Evolutionary conservation across 2,888 invertebrate genomes (phyloP).

Genomic region (Abrostola tripartita): DNA sequence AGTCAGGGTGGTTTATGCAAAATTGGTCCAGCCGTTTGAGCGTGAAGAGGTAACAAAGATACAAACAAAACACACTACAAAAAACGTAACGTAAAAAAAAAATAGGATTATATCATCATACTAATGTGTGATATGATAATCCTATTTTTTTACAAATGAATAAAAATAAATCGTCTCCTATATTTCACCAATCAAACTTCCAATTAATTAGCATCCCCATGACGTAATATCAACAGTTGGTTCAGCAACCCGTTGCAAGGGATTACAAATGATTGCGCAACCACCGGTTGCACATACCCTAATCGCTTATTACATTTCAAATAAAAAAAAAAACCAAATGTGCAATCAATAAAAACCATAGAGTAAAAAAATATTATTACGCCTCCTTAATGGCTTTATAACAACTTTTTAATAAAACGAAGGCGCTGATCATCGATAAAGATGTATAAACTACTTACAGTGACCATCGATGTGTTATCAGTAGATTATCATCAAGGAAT

Average conservation of each 20-base stretch:
- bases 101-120: too few relatives aligned
- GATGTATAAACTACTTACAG: constrained; percentile 44
- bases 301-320: neutral
- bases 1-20: too few relatives aligned
- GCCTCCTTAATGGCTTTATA: constrained; percentile 39
- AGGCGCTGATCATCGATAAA: constrained; percentile 47
- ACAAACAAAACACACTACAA: too few relatives aligned
- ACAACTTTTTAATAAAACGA: constrained; percentile 35
- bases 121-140: too few relatives aligned
- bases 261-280: constrained; percentile 22
- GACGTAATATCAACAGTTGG: constrained; percentile 42
- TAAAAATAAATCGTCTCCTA: constrained; percentile 13
- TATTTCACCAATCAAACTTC: constrained; percentile 29
- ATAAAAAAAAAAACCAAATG: neutral
- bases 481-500: constrained; percentile 70
- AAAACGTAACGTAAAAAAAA: too few relatives aligned
- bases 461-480: constrained; percentile 62
- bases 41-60: too few relatives aligned
- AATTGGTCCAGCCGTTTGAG: too few relatives aligned
- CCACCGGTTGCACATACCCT: constrained; percentile 34
- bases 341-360: constrained; percentile 1
- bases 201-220: constrained; percentile 32
- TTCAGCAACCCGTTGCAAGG: constrained; percentile 38
- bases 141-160: neutral
- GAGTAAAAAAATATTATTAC: constrained; percentile 18